phyloP scores from a whole-genome alignment of 1,140 invertebrate species.

The Scaptomyza hsui region DNA sequence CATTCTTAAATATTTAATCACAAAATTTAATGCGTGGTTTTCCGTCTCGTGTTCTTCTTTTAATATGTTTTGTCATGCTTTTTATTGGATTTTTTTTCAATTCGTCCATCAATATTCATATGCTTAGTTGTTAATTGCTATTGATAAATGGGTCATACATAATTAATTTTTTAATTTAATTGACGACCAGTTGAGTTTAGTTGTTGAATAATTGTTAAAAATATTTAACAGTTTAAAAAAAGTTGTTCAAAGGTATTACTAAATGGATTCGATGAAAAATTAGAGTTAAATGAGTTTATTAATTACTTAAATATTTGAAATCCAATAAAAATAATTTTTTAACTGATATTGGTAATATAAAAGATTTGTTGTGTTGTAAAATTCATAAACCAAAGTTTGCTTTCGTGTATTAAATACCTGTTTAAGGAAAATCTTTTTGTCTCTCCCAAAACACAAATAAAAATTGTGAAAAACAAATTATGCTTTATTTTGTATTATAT shows the following conservation, averaged over 20 bases:
- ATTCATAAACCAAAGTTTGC: too few relatives aligned
- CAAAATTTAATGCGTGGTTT: conserved; percentile 43
- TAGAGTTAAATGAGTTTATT: too few relatives aligned
- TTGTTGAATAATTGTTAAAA: too few relatives aligned
- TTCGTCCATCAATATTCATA: neutral
- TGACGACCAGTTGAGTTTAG: neutral
- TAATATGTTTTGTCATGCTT: conserved; percentile 19
- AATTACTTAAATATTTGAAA: too few relatives aligned
- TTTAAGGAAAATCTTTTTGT: too few relatives aligned
- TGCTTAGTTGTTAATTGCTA: neutral
- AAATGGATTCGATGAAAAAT: too few relatives aligned
- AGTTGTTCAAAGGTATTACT: too few relatives aligned
- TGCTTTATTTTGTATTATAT: neutral
- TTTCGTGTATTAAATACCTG: neutral
- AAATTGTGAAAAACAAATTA: conserved; percentile 26
- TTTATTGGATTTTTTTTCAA: neutral
- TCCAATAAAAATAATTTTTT: too few relatives aligned
- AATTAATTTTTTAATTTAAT: neutral
- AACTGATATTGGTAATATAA: too few relatives aligned
- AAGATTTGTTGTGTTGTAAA: too few relatives aligned
- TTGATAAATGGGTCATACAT: neutral
- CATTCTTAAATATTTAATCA: conserved; percentile 78
- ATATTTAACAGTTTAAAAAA: too few relatives aligned
- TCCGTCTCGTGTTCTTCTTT: conserved; percentile 12
- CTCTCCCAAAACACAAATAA: neutral